phyloP scores from a whole-genome alignment of 37 sponge, comb jelly and placozoan genomes.

The Tethya wilhelma region DNA sequence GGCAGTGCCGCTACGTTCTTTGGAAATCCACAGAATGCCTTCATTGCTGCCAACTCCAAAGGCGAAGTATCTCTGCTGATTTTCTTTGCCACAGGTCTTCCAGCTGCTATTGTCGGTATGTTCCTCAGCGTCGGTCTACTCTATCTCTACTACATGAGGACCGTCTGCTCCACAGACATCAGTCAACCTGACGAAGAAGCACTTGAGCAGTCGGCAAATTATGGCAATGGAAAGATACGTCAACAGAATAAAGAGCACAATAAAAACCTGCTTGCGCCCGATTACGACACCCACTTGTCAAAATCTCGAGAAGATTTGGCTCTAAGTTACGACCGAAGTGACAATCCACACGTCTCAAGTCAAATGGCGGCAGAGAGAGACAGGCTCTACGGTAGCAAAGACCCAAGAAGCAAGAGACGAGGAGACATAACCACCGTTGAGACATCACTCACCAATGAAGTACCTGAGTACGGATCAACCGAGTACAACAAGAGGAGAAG shows the following conservation, averaged over 20 bases:
- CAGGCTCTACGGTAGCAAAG: constrained; percentile 23
- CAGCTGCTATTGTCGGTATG: constrained; percentile 78
- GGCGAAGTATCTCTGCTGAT: constrained; percentile 51
- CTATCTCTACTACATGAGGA: constrained; percentile 29
- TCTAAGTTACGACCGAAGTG: constrained; percentile 39
- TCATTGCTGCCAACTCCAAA: constrained; percentile 72
- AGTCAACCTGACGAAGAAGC: background rate
- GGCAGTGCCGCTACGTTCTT: constrained; percentile 90
- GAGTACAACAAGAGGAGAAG: background rate
- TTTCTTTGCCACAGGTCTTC: constrained; percentile 62
- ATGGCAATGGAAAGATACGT: background rate
- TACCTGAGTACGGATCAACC: background rate
- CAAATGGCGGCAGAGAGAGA: constrained; percentile 29
- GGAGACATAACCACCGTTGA: too few relatives aligned
- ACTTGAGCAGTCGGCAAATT: background rate
- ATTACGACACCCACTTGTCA: background rate
- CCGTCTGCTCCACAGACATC: constrained; percentile 14
- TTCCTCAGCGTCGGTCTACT: constrained; percentile 54
- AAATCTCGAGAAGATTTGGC: constrained; percentile 24
- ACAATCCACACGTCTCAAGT: constrained; percentile 21
- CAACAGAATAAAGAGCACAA: background rate
- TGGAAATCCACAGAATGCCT: constrained; percentile 92
- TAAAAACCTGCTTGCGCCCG: background rate
- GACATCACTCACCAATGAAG: background rate
- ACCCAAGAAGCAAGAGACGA: too few relatives aligned